A percentile compares a stretch with the other conserved stretches of the same genome.
phyloP scores from a whole-genome alignment of 2,797 vertebrate genomes.

The Basileuterus tristriatus region DNA sequence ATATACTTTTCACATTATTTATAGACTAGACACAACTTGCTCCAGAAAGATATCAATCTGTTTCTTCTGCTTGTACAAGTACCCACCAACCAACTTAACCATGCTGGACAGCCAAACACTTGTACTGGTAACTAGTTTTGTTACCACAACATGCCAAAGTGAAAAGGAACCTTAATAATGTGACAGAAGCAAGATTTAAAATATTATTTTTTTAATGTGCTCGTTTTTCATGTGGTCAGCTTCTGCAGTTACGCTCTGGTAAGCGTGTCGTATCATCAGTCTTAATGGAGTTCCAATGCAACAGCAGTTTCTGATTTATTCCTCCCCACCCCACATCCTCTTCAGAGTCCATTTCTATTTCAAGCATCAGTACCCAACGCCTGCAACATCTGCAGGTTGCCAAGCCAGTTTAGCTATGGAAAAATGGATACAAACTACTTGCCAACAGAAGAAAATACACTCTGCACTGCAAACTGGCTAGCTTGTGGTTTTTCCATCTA shows the following conservation, averaged over 20 bases:
- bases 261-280: neutral
- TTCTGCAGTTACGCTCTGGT: neutral
- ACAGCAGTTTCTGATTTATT: conserved; percentile 47
- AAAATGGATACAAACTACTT: conserved; percentile 19
- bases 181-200: neutral
- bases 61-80: neutral
- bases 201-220: neutral
- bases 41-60: neutral
- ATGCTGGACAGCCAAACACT: neutral
- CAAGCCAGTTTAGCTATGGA: conserved; percentile 10
- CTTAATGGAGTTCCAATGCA: conserved; percentile 35
- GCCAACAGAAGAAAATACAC: conserved; percentile 11
- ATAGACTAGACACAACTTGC: neutral
- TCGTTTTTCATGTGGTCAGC: neutral
- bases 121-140: neutral
- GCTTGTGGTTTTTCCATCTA: neutral
- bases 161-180: neutral
- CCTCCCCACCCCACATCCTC: neutral
- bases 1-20: neutral
- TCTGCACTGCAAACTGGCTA: neutral
- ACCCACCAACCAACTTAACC: neutral
- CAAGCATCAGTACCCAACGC: conserved; percentile 50
- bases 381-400: conserved; percentile 58
- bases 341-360: conserved; percentile 49
- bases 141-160: neutral